Evolutionary conservation across 2,797 vertebrate species (phyloP).

Genomic region (Liparis tanakae): DNA sequence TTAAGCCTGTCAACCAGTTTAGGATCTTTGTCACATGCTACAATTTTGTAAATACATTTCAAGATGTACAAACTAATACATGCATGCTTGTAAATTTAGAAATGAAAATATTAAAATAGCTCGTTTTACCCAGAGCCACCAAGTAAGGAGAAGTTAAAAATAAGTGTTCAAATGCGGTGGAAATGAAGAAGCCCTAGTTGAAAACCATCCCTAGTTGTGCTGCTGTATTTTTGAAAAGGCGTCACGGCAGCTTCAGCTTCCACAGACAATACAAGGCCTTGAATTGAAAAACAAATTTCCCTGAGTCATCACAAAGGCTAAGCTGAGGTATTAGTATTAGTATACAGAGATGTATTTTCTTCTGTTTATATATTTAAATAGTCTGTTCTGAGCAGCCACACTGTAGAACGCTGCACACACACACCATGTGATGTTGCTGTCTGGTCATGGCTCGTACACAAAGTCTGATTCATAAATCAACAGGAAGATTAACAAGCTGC

Average conservation of each 20-base stretch:
- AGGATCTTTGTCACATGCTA: no score
- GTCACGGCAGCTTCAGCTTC: constrained; percentile 1
- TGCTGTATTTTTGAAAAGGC: constrained; percentile 37
- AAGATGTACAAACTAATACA: no score
- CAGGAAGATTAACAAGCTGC: neutral
- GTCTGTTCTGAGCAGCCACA: neutral
- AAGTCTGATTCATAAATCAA: constrained; percentile 26
- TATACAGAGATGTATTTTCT: neutral
- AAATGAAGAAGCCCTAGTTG: constrained; percentile 29
- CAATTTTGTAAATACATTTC: no score
- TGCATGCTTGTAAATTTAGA: no score
- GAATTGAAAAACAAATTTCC: constrained; percentile 4
- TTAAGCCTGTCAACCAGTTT: no score
- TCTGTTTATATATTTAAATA: neutral
- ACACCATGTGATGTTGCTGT: neutral
- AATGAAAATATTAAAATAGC: no score
- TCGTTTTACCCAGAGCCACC: neutral
- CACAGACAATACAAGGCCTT: neutral
- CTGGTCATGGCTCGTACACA: neutral
- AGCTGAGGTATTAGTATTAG: neutral
- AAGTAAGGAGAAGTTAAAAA: neutral
- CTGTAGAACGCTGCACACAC: neutral
- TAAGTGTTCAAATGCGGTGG: constrained; percentile 6
- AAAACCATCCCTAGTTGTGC: constrained; percentile 29
- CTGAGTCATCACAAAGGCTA: constrained; percentile 6